A percentile compares a stretch with the other conserved stretches of the same genome.
phyloP scores from a whole-genome alignment of 2,888 invertebrate genomes.

The Mesorhabditis belari region DNA sequence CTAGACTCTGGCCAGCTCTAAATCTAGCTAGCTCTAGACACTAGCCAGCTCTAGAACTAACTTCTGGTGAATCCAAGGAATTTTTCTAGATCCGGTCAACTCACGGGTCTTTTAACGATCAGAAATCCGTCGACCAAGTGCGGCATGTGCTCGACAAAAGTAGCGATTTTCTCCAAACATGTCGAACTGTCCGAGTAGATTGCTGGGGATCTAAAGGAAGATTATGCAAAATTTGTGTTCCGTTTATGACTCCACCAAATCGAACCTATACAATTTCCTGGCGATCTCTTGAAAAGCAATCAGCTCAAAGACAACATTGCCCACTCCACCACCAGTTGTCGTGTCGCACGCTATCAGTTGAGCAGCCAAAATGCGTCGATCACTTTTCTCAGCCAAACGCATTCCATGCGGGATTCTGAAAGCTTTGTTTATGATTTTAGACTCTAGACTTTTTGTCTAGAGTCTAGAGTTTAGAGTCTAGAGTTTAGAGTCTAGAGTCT shows the following conservation, averaged over 20 bases:
- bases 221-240: neutral
- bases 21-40: too few relatives aligned
- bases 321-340: neutral
- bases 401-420: neutral
- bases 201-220: neutral
- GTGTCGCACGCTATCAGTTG: neutral
- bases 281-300: neutral
- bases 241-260: neutral
- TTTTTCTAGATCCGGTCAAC: too few relatives aligned
- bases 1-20: too few relatives aligned
- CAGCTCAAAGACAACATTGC: neutral
- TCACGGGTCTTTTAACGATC: neutral
- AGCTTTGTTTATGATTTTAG: neutral
- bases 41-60: too few relatives aligned
- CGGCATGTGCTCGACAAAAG: neutral
- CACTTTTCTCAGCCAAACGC: neutral
- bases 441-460: too few relatives aligned
- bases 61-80: too few relatives aligned
- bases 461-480: too few relatives aligned
- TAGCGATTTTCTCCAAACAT: neutral
- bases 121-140: neutral
- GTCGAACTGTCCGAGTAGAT: neutral
- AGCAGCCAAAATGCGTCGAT: neutral
- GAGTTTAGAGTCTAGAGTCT: too few relatives aligned
- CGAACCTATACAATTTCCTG: neutral